phyloP scores from a whole-genome alignment of 2,888 invertebrate genomes.

The Caenorhabditis japonica region DNA sequence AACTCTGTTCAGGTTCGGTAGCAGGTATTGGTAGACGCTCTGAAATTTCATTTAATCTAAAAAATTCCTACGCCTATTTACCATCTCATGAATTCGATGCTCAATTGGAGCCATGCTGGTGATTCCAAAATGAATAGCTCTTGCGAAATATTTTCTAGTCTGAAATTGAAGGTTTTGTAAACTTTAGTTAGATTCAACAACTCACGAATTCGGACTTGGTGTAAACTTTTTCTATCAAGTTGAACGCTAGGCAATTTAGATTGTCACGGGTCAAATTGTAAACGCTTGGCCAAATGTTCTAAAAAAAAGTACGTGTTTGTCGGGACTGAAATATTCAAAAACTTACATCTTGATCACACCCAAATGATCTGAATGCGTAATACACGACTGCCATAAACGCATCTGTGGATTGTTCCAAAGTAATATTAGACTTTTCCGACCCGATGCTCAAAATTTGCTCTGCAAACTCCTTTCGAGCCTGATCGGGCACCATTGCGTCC shows the following conservation, averaged over 20 bases:
- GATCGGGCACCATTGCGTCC: conserved; percentile 27
- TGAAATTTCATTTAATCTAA: background rate
- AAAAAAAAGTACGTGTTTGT: background rate
- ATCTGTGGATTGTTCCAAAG: conserved; percentile 16
- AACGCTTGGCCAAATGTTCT: conserved; percentile 47
- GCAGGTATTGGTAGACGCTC: conserved; percentile 41
- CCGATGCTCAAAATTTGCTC: conserved; percentile 2
- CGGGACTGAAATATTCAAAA: background rate
- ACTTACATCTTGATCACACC: conserved; percentile 46
- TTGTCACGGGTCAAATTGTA: conserved; percentile 40
- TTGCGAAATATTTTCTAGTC: conserved; percentile 44
- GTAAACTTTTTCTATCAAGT: conserved; percentile 29
- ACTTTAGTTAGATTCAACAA: background rate
- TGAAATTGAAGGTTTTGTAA: conserved; percentile 2
- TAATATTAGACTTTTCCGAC: background rate
- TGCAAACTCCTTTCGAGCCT: conserved; percentile 8
- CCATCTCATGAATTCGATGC: conserved; percentile 49
- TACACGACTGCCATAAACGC: conserved; percentile 30
- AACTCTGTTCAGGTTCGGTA: conserved; percentile 26
- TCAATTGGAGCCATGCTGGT: conserved; percentile 40
- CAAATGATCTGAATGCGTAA: conserved; percentile 42
- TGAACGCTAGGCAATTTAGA: conserved; percentile 39
- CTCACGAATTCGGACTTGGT: conserved; percentile 43
- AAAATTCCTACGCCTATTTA: background rate
- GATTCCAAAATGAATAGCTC: conserved; percentile 47